Evolutionary conservation across 2,888 invertebrate species (phyloP), one percentile per base, ranked within the genome.

Genomic region (Drosophila monieri): DNA sequence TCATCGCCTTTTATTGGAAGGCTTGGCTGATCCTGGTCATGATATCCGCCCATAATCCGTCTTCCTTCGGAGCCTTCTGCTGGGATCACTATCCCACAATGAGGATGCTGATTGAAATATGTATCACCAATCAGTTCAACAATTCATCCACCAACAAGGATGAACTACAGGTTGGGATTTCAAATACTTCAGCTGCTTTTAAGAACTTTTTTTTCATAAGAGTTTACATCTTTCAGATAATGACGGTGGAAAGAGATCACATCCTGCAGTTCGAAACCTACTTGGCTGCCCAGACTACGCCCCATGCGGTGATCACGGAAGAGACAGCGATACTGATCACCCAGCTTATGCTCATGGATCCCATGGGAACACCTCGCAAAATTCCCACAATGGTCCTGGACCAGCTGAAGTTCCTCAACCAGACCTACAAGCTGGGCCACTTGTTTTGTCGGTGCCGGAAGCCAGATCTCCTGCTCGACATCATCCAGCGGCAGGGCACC

Each of bases 1-100:
- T 99, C 85, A 95, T 97, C n/a, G 95, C 95, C 65, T 93, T 96
- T 59, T 99, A 98, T 92, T 99, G 99, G 99, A 98, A 98, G 92
- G 96, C 96, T 18, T 98, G 98, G 98, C 93, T 94, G 39, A 95
- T 97, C 88, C 92, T 99, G 77, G 92, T 97, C 43, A 96, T 98
- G 92, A 92, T 99, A 74, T 95, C 97, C 14, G 97, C 98, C 0
- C 98, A 98, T 92, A 99, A 98, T 93, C 98, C 99, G 0, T 92
- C 94, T 0, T 94, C 95, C 12, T 96, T 98, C 92, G 98, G 98
- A 10, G 94, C 94, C 75, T 93, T 95, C 57, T 97, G 96, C 35
- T 98, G 98, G 95, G 94, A 95, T 81, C 95, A 95, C 77, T 99
- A 98, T 92, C 97, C 98, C 15, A 98, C 96, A 51, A 93, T 99